A percentile compares a stretch with the other conserved stretches of the same genome.
Conservation (phyloP, 2,888 invertebrate genomes). For the Mycogona germanica region DNA sequence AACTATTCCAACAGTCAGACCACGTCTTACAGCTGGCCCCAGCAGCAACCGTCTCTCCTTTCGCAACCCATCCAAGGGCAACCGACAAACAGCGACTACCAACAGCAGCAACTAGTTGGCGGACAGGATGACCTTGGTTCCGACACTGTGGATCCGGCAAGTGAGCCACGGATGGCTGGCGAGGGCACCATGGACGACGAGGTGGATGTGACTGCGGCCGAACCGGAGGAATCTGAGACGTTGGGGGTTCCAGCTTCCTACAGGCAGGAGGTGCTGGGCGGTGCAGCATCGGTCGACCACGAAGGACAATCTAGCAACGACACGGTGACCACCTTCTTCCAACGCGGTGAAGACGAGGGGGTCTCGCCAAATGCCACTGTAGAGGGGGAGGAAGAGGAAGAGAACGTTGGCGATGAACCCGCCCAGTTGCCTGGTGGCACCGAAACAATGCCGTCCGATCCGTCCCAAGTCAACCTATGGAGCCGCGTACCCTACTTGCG, state of each 20-base stretch:
- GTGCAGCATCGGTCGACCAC: background rate
- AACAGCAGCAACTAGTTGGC: no score
- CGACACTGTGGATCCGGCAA: background rate
- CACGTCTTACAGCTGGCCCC: background rate
- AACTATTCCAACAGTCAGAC: background rate
- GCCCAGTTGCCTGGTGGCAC: no score
- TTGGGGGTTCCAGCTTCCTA: background rate
- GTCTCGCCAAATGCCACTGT: background rate
- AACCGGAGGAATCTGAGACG: background rate
- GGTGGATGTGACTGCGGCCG: background rate
- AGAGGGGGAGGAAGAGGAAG: background rate
- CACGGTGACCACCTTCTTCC: background rate
- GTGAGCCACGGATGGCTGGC: background rate
- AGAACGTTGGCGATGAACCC: background rate
- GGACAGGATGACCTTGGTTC: background rate
- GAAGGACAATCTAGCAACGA: no score
- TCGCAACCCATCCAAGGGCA: background rate
- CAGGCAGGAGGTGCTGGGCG: no score
- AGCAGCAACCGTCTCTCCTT: background rate
- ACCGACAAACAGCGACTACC: no score
- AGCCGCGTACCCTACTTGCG: conserved; percentile 9
- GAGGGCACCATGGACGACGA: background rate
- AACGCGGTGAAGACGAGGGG: background rate
- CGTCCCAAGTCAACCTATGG: background rate
- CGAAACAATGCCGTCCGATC: no score